These are phyloP conservation scores for Hydrolagus colliei DNA, from an alignment of 2,797 vertebrate species.

Conservation along the genomic window DNA sequence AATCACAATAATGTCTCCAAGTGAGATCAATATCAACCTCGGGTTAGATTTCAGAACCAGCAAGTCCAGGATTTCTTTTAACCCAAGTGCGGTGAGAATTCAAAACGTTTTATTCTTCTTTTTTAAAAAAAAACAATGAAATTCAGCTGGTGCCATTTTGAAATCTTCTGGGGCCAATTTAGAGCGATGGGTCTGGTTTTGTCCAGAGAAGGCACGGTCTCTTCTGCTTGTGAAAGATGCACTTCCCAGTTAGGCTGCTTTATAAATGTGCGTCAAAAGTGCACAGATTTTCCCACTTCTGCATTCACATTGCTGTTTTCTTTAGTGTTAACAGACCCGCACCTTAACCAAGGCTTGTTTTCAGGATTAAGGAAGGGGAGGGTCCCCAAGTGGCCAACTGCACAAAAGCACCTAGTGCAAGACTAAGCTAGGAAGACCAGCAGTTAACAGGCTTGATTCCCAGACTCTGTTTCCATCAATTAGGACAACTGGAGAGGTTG, in stretches of 20 bases:
- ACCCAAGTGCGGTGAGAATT: neutral
- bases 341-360: neutral
- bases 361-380: too few species aligned
- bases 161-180: constrained; percentile 7
- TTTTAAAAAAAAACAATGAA: neutral
- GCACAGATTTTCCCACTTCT: neutral
- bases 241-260: neutral
- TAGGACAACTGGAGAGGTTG: too few species aligned
- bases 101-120: neutral
- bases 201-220: constrained; percentile 5
- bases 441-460: too few species aligned
- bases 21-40: neutral
- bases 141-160: neutral
- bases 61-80: neutral
- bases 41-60: neutral
- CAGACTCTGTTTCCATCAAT: too few species aligned
- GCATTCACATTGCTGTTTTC: neutral
- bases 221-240: neutral
- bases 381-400: too few species aligned
- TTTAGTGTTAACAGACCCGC: neutral
- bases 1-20: neutral
- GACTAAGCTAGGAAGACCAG: too few species aligned
- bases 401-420: too few species aligned
- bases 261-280: neutral
- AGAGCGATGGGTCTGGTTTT: neutral